Percentiles rank a stretch among this genome's conserved stretches.
Evolutionary conservation across 2,113 vertebrate species (phyloP).

Genomic region (Scolopax mira): DNA sequence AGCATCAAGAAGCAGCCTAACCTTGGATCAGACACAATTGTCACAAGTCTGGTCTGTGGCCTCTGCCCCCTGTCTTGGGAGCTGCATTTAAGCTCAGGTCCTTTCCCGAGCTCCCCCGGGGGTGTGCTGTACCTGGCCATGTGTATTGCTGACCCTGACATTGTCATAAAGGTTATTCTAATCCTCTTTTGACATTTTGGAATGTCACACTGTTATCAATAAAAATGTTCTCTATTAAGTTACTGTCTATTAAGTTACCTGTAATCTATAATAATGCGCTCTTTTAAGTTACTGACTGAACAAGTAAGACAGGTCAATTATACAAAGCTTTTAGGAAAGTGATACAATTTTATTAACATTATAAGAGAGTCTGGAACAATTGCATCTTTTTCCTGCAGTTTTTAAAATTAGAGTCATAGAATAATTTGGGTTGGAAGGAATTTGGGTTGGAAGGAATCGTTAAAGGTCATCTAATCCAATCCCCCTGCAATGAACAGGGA

Average conservation of each 20-base stretch:
- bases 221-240: not conserved
- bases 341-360: fast-evolving
- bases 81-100: not conserved
- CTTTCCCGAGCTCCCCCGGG: not conserved
- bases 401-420: not conserved
- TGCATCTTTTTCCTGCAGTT: not conserved
- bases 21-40: not conserved
- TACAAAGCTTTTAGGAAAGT: not conserved
- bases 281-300: not conserved
- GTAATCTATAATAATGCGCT: not conserved
- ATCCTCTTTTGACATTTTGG: not conserved
- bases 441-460: not conserved
- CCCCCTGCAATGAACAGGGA: not conserved
- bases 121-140: not conserved
- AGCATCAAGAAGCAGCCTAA: not conserved
- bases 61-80: not conserved
- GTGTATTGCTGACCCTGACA: too few relatives aligned
- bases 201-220: not conserved
- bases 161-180: not conserved
- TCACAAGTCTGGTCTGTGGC: not conserved
- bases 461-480: not conserved
- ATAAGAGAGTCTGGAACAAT: not conserved
- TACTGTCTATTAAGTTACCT: not conserved
- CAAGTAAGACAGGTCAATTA: not conserved
- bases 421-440: not conserved